Evolutionary conservation across 2,888 invertebrate species (phyloP).

Genomic region (Tetrapedia diversipes): DNA sequence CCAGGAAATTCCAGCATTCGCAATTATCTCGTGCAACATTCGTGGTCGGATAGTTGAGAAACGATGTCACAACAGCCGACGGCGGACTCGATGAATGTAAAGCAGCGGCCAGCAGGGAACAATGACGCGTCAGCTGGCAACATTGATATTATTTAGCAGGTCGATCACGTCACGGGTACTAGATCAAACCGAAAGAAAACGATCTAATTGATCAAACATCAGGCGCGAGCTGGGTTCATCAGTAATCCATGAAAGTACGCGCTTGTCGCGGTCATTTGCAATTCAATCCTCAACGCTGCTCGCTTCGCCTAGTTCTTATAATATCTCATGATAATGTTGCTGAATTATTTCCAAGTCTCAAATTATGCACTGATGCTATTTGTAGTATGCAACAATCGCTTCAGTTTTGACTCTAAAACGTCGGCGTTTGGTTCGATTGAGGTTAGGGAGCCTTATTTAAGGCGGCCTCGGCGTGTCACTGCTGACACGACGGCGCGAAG

Average conservation of each 20-base stretch:
- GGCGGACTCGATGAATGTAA: constrained; percentile 37
- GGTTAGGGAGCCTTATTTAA: neutral
- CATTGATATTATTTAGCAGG: constrained; percentile 32
- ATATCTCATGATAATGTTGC: constrained; percentile 6
- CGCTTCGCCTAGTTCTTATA: constrained; percentile 13
- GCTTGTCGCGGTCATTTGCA: constrained; percentile 36
- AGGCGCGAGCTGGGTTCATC: constrained; percentile 25
- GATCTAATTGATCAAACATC: constrained; percentile 28
- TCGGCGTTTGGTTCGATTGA: neutral
- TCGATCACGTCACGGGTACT: constrained; percentile 21
- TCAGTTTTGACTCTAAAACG: neutral
- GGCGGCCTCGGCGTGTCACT: neutral
- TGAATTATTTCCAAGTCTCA: constrained; percentile 18
- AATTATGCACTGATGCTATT: too few relatives aligned
- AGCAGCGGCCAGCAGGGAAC: constrained; percentile 29
- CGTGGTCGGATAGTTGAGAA: constrained; percentile 26
- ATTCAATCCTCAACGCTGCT: constrained; percentile 29
- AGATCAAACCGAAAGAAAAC: constrained; percentile 29
- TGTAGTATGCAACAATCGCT: too few relatives aligned
- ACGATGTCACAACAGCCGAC: constrained; percentile 45
- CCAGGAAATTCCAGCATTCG: constrained; percentile 3
- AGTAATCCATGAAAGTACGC: constrained; percentile 35
- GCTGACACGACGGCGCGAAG: neutral
- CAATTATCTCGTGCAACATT: neutral
- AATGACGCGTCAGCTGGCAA: constrained; percentile 24